Base-by-base conservation (phyloP, 2,113 vertebrate species). In the Octodon degus region DNA sequence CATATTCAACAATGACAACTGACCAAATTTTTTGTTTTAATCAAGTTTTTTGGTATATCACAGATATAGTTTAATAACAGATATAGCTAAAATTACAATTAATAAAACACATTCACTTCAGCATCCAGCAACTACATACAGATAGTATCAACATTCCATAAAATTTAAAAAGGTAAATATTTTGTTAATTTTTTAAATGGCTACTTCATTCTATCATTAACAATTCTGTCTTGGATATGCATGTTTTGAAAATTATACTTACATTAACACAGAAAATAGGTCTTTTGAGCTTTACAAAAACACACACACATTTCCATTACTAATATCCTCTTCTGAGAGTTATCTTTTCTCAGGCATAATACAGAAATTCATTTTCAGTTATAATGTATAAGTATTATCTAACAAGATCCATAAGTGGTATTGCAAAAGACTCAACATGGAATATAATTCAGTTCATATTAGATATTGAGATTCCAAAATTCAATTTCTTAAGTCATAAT, bases 401-500 rank as follows among this genome's bases (percentile, higher is more conserved):
- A 96, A 93, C 89, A 65, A 43, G 30, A 88, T 58, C 37, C 93
- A 72, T 60, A 95, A 81, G 25, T 91, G 65, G 27, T 83, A 27
- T 93, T 97, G 72, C 55, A 96, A 95, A 97, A 97, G 93, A 67
- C 83, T 92, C 65, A 85, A 91, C 65, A 95, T 32, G 90, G 91
- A 94, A 79, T 94, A 86, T 70, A 98, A 79, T 94, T 90, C 50
- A 98, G 92, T 74, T 96, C 84, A 93, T 62, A 88, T 89, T 62
- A 93, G 37, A 95, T 58, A 96, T 79, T 93, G 55, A 88, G 87
- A 95, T 89, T 92, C 58, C 91, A 97, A 98, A 97, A 98, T 98
- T 97, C 91, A 96, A 98, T 98, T 98, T 97, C 85, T n/a, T 91
- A 96, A 96, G 86, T 97, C 3, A 0, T 96, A 97, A 96, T 96